phyloP scores from a whole-genome alignment of 1,140 invertebrate species.

The Drosophila obscura region DNA sequence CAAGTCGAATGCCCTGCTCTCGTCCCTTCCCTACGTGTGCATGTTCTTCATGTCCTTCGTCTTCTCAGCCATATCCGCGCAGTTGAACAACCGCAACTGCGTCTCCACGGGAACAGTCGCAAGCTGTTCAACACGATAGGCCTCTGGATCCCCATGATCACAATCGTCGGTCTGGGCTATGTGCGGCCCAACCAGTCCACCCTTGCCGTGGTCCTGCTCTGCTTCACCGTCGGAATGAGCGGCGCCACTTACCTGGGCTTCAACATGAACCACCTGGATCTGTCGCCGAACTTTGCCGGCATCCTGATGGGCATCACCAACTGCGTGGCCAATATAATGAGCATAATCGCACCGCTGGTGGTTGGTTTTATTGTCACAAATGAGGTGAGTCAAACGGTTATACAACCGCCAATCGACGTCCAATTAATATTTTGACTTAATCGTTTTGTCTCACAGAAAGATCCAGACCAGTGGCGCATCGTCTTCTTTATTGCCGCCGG shows the following conservation, averaged over 20 bases:
- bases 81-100: conserved; percentile 85
- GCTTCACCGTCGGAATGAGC: conserved; percentile 90
- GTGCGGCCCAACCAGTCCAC: conserved; percentile 85
- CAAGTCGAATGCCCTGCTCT: conserved; percentile 88
- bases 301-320: conserved; percentile 90
- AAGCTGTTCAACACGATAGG: conserved; percentile 89
- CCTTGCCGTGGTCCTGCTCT: conserved; percentile 86
- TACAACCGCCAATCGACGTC: neutral
- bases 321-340: conserved; percentile 89
- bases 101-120: conserved; percentile 85
- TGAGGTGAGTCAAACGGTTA: conserved; percentile 84
- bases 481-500: conserved; percentile 90
- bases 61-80: conserved; percentile 85
- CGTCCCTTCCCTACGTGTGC: conserved; percentile 92
- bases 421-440: neutral
- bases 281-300: conserved; percentile 91
- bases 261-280: conserved; percentile 89
- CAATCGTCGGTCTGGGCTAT: conserved; percentile 87
- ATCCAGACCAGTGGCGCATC: conserved; percentile 88
- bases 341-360: conserved; percentile 89
- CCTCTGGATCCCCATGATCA: conserved; percentile 86
- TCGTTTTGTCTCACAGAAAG: conserved; percentile 77
- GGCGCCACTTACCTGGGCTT: conserved; percentile 90
- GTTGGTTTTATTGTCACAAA: conserved; percentile 87
- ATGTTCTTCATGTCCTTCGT: conserved; percentile 89